phyloP scores from a whole-genome alignment of 2,113 vertebrate genomes.

The Ctenodactylus gundi region DNA sequence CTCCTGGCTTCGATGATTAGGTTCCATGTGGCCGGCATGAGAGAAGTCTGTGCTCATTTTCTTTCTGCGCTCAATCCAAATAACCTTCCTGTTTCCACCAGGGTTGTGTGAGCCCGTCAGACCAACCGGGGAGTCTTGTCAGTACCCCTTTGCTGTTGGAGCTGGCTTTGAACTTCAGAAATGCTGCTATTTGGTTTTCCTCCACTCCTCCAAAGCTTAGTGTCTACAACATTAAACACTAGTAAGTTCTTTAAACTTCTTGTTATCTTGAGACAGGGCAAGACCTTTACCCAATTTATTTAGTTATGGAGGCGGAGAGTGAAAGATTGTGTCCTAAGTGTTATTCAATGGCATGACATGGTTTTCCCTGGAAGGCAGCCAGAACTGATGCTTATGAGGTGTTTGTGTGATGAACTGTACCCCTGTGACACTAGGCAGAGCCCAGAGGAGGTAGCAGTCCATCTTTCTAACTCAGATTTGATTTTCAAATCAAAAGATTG shows the following conservation, averaged over 20 bases:
- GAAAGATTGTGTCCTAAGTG: conserved; percentile 85
- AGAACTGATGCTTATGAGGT: conserved; percentile 85
- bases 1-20: not conserved
- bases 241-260: conserved; percentile 82
- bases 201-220: conserved; percentile 71
- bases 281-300: conserved; percentile 85
- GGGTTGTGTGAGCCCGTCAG: not conserved
- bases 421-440: conserved; percentile 82
- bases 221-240: conserved; percentile 83
- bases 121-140: not conserved
- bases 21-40: not conserved
- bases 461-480: conserved; percentile 82
- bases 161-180: conserved; percentile 81
- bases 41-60: not conserved
- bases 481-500: conserved; percentile 82
- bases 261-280: conserved; percentile 85
- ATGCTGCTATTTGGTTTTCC: conserved; percentile 79
- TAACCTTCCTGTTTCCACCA: not conserved
- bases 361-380: conserved; percentile 84
- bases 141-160: conserved; percentile 73
- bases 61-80: not conserved
- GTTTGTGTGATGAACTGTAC: conserved; percentile 84
- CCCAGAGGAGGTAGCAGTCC: conserved; percentile 72
- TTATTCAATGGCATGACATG: conserved; percentile 84
- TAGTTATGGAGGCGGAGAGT: conserved; percentile 81